Conservation (phyloP, 2,888 invertebrate species). For the Peribatodes rhomboidaria region DNA sequence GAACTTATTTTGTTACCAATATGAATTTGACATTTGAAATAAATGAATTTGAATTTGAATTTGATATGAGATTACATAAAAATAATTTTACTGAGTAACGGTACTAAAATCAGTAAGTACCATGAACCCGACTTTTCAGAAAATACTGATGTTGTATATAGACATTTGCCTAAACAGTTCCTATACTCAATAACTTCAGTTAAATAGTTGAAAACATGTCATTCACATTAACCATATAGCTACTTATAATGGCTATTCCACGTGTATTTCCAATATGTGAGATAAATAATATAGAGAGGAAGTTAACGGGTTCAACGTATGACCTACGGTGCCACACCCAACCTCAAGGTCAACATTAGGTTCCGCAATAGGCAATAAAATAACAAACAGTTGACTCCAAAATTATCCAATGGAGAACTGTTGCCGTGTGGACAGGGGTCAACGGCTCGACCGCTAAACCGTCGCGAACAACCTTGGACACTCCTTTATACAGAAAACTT, state of each 20-base stretch:
- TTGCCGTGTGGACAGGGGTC: conserved; percentile 40
- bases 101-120: no score
- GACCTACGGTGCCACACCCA: conserved; percentile 57
- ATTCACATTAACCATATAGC: no score
- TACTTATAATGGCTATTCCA: background rate
- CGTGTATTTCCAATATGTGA: background rate
- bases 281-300: conserved; percentile 1
- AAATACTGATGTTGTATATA: no score
- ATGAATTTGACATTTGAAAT: no score
- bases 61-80: no score
- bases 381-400: conserved; percentile 48
- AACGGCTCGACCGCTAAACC: conserved; percentile 41
- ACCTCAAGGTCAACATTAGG: conserved; percentile 11
- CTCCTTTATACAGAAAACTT: conserved; percentile 45
- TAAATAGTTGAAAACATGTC: no score
- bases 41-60: no score
- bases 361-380: conserved; percentile 19
- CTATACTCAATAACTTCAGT: no score
- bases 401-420: conserved; percentile 32
- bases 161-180: no score
- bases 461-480: conserved; percentile 46
- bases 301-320: conserved; percentile 10
- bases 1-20: no score
- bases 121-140: no score
- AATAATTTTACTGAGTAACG: no score